A percentile compares a stretch with the other conserved stretches of the same genome.
Evolutionary conservation across 1,140 invertebrate species (phyloP).

Genomic region (Drosophila rufa): DNA sequence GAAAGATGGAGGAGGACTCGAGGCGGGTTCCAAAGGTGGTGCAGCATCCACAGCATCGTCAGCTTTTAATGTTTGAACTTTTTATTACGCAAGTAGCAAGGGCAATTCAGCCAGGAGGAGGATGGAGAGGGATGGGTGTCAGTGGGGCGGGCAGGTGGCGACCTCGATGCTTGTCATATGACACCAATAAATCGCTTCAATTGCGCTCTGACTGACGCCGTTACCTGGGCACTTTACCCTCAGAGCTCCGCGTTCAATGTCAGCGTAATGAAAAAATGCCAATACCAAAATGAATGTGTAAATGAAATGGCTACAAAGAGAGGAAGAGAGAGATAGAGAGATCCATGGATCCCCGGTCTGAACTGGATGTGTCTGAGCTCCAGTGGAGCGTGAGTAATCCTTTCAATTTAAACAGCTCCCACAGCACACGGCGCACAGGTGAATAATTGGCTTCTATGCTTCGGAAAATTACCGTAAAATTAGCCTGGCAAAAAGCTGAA

Average conservation of each 20-base stretch:
- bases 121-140: not conserved
- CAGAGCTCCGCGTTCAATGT: slow-evolving; percentile 55
- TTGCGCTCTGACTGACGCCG: slow-evolving; percentile 79
- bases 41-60: slow-evolving; percentile 42
- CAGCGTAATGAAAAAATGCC: slow-evolving; percentile 80
- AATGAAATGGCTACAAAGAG: slow-evolving; percentile 64
- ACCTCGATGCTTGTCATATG: slow-evolving; percentile 78
- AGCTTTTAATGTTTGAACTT: slow-evolving; percentile 81
- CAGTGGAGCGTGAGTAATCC: slow-evolving; percentile 81
- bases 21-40: slow-evolving; percentile 15
- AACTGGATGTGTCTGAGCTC: slow-evolving; percentile 49
- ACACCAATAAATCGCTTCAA: slow-evolving; percentile 85
- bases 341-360: not conserved
- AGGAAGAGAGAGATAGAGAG: too few species aligned
- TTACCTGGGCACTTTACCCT: slow-evolving; percentile 50
- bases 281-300: slow-evolving; percentile 81
- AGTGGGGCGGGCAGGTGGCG: slow-evolving; percentile 3
- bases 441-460: slow-evolving; percentile 79
- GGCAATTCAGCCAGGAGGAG: slow-evolving; percentile 13
- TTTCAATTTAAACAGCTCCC: slow-evolving; percentile 76
- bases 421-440: slow-evolving; percentile 59
- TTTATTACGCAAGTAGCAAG: slow-evolving; percentile 70
- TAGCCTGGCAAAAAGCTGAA: slow-evolving; percentile 55
- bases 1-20: slow-evolving; percentile 24
- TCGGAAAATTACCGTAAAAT: slow-evolving; percentile 82